Conservation (phyloP, 1,140 invertebrate species). For the Ceratina australensis region DNA sequence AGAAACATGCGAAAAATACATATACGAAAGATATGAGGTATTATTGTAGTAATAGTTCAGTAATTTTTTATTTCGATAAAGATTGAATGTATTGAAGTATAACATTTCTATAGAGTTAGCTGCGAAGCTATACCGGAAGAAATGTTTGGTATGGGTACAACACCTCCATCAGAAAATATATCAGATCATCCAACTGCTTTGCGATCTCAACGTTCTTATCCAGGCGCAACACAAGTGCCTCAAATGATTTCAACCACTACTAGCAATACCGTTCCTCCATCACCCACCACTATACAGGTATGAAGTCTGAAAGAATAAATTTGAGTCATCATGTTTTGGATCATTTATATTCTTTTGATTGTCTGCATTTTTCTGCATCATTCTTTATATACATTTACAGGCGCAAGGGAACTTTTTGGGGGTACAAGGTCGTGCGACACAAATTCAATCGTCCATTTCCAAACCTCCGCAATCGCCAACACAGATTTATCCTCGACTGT, state of each 20-base stretch:
- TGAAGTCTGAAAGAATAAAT: slow-evolving; percentile 3
- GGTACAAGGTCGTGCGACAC: slow-evolving; percentile 67
- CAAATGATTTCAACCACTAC: slow-evolving; percentile 59
- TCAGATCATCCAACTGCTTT: slow-evolving; percentile 69
- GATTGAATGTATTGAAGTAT: slow-evolving; percentile 2
- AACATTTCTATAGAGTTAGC: slow-evolving; percentile 82
- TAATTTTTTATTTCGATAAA: background rate
- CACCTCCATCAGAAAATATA: slow-evolving; percentile 78
- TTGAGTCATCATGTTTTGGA: background rate
- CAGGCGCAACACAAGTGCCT: slow-evolving; percentile 67
- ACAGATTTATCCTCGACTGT: slow-evolving; percentile 76
- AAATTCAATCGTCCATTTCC: slow-evolving; percentile 66
- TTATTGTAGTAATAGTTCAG: too few species aligned
- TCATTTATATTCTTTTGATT: background rate
- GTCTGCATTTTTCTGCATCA: too few species aligned
- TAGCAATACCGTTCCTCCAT: slow-evolving; percentile 74
- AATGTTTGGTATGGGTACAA: slow-evolving; percentile 84
- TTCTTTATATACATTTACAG: slow-evolving; percentile 41
- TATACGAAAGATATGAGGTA: slow-evolving; percentile 84
- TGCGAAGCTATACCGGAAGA: slow-evolving; percentile 95
- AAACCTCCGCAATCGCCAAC: slow-evolving; percentile 80
- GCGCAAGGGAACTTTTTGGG: slow-evolving; percentile 70
- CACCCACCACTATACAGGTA: slow-evolving; percentile 72
- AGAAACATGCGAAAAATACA: slow-evolving; percentile 83
- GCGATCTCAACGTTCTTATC: slow-evolving; percentile 73